phyloP scores from a whole-genome alignment of 2,888 invertebrate genomes.

The Metallyticus violacea region DNA sequence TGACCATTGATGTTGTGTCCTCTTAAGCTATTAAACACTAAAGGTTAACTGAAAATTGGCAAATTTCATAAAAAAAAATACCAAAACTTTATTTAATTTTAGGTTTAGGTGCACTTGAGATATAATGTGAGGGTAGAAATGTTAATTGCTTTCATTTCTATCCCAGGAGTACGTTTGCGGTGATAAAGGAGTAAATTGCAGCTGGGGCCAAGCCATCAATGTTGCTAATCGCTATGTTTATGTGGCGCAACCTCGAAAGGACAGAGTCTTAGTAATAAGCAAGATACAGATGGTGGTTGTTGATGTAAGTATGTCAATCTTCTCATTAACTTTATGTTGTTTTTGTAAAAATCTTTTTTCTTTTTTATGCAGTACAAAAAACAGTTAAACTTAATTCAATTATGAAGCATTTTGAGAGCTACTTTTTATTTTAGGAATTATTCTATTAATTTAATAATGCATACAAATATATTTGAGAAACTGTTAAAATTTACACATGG shows the following conservation, averaged over 20 bases:
- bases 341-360: not conserved
- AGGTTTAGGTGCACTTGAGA: too few relatives aligned
- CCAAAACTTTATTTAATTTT: too few relatives aligned
- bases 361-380: not conserved
- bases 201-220: constrained; percentile 70
- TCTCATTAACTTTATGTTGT: not conserved
- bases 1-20: too few relatives aligned
- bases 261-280: constrained; percentile 68
- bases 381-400: too few relatives aligned
- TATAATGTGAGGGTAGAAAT: not conserved
- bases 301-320: constrained; percentile 55
- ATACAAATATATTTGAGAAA: too few relatives aligned
- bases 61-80: too few relatives aligned
- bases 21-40: too few relatives aligned
- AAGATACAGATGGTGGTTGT: constrained; percentile 69
- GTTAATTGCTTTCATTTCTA: not conserved
- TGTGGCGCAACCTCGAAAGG: constrained; percentile 66
- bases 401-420: too few relatives aligned
- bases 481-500: too few relatives aligned
- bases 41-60: too few relatives aligned
- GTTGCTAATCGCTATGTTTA: constrained; percentile 70
- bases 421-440: too few relatives aligned
- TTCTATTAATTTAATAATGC: too few relatives aligned
- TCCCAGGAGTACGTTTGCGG: constrained; percentile 66
- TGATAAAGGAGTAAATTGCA: constrained; percentile 63